A percentile compares a stretch with the other conserved stretches of the same genome.
These are phyloP conservation scores for Larimichthys polyactis DNA, from an alignment of 2,113 vertebrate genomes.

Conservation along the genomic window DNA sequence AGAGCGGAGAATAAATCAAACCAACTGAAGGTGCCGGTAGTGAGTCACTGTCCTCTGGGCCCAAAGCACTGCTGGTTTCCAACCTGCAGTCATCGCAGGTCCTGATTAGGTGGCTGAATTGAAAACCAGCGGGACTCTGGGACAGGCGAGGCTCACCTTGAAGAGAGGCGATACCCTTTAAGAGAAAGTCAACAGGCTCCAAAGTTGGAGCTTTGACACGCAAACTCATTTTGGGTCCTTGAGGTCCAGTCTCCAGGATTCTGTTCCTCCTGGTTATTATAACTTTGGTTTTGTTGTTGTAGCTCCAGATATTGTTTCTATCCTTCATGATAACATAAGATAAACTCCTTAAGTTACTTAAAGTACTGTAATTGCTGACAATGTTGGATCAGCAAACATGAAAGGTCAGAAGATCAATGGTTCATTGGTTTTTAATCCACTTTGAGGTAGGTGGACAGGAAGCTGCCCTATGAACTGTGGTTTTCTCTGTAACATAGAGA, in stretches of 20 bases:
- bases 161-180: not conserved
- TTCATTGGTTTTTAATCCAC: too few relatives aligned
- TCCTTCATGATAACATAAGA: too few relatives aligned
- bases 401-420: too few relatives aligned
- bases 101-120: not conserved
- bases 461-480: too few relatives aligned
- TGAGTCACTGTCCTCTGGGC: constrained; percentile 25
- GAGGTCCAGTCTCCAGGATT: not conserved
- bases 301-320: too few relatives aligned
- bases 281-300: too few relatives aligned
- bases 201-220: not conserved
- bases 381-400: too few relatives aligned
- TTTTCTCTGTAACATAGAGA: too few relatives aligned
- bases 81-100: not conserved
- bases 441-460: too few relatives aligned
- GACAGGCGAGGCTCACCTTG: constrained; percentile 12
- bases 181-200: not conserved
- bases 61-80: not conserved
- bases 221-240: not conserved
- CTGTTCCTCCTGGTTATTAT: too few relatives aligned
- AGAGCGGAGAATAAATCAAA: constrained; percentile 4
- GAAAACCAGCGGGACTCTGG: constrained; percentile 14
- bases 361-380: too few relatives aligned
- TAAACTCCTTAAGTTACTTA: too few relatives aligned
- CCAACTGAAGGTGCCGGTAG: constrained; percentile 10